Base-by-base conservation (phyloP, 2,113 vertebrate genomes). In the Tychaedon coryphoeus region DNA sequence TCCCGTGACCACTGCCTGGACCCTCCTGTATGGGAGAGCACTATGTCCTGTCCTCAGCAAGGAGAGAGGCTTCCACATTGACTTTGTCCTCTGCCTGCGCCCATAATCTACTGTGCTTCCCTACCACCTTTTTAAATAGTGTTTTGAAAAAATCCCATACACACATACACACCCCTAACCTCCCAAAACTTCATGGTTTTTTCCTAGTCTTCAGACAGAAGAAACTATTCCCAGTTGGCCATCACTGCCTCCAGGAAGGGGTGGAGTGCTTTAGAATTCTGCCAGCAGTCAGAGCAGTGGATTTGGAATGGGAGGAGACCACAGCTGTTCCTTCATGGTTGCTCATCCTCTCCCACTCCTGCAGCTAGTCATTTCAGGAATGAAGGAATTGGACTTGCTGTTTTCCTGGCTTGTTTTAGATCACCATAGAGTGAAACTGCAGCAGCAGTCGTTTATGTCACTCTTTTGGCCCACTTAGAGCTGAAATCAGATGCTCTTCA, bases 271-370 rank as follows among this genome's bases (percentile, higher is more conserved):
- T 73, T 54, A 88, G 88, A 66, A 76, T 61, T 86, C 38, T 86
- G 75, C 47, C 85, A 94, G 72, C 43, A 26, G 40, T 90, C 38
- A 43, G 29, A 93, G 75, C 75, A 58, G 64, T 76, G 53, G 51
- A 80, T 88, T 90, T 93, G 83, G 88, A 92, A 90, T 53, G 40
- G 67, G 82, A 83, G 67, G 70, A 66, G 73, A 78, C 72, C 45
- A 73, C 92, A 96, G 92, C 69, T 94, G 79, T 80, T 94, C 86
- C 75, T 92, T 77, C 58, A 10, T 47, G 79, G 85, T 92, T 92
- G 91, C 92, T 95, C 64, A 90, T 92, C 82, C 47, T 96, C 75
- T 96, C 93, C 82, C 78, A 90, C 92, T 87, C 92, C 86, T 78
- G 48, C 73, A 91, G 61, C 61, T 64, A 76, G 79, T 83, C 51